Evolutionary conservation across 2,888 invertebrate genomes (phyloP).

Genomic region (Stenodera caucasica): DNA sequence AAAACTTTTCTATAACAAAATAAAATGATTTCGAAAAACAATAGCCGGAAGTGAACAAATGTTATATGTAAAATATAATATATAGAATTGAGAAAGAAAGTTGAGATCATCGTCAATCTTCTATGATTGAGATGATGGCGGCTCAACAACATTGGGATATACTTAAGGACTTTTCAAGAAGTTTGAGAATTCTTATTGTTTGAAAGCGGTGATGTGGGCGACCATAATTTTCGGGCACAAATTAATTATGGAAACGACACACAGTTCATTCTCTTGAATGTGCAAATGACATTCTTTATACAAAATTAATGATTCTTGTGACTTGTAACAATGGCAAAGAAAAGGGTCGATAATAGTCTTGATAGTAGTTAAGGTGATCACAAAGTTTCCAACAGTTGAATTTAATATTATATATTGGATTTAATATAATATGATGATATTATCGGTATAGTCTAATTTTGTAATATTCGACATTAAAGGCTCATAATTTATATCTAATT

Average conservation of each 20-base stretch:
- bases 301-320: conserved; percentile 49
- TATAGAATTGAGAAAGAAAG: conserved; percentile 26
- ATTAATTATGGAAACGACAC: conserved; percentile 52
- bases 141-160: conserved; percentile 40
- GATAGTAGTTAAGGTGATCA: neutral
- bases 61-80: conserved; percentile 35
- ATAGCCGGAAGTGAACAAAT: conserved; percentile 30
- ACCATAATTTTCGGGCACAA: conserved; percentile 46
- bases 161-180: conserved; percentile 46
- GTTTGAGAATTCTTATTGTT: conserved; percentile 47
- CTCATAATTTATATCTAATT: neutral
- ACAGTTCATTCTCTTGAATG: conserved; percentile 47
- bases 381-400: neutral
- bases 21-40: conserved; percentile 25
- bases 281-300: conserved; percentile 51
- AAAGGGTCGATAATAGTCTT: neutral
- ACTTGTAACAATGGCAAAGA: conserved; percentile 15
- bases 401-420: too few species aligned
- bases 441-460: neutral
- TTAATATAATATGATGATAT: too few species aligned
- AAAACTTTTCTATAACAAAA: conserved; percentile 15
- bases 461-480: neutral
- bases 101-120: conserved; percentile 43
- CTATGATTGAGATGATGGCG: conserved; percentile 25
- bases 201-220: conserved; percentile 33